Evolutionary conservation across 1,140 invertebrate species (phyloP).

Genomic region (Alviniconcha marisindica): DNA sequence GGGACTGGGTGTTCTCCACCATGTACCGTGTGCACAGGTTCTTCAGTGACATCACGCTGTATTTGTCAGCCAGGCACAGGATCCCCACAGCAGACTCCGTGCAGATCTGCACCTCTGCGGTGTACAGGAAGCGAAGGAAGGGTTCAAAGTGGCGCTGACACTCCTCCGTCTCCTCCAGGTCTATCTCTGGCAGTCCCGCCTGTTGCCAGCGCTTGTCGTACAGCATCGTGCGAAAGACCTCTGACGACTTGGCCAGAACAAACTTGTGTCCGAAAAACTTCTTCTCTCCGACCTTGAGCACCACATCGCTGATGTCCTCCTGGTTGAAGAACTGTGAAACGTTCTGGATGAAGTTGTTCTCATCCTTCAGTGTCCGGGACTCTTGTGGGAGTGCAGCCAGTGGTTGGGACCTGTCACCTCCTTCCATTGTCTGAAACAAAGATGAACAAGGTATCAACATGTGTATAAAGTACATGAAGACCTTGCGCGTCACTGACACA

Average conservation of each 20-base stretch:
- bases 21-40: slow-evolving; percentile 72
- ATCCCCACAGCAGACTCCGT: slow-evolving; percentile 71
- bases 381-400: not conserved
- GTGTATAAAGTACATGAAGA: too few species aligned
- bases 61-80: slow-evolving; percentile 76
- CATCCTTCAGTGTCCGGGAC: slow-evolving; percentile 65
- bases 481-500: too few species aligned
- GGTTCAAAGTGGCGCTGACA: slow-evolving; percentile 72
- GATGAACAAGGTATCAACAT: too few species aligned
- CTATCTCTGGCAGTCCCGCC: slow-evolving; percentile 60
- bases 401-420: not conserved
- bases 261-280: slow-evolving; percentile 73
- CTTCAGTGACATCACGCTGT: slow-evolving; percentile 74
- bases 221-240: slow-evolving; percentile 74
- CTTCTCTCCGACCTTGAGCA: slow-evolving; percentile 67
- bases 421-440: slow-evolving; percentile 15
- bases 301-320: slow-evolving; percentile 71
- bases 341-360: slow-evolving; percentile 71
- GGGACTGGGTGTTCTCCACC: slow-evolving; percentile 70
- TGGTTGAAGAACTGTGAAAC: slow-evolving; percentile 74
- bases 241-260: slow-evolving; percentile 75
- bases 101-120: slow-evolving; percentile 71
- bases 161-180: slow-evolving; percentile 72
- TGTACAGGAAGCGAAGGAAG: slow-evolving; percentile 75
- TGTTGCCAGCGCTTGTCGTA: slow-evolving; percentile 70